Conservation (phyloP, 2,797 vertebrate genomes). For the Manis crassicaudata region DNA sequence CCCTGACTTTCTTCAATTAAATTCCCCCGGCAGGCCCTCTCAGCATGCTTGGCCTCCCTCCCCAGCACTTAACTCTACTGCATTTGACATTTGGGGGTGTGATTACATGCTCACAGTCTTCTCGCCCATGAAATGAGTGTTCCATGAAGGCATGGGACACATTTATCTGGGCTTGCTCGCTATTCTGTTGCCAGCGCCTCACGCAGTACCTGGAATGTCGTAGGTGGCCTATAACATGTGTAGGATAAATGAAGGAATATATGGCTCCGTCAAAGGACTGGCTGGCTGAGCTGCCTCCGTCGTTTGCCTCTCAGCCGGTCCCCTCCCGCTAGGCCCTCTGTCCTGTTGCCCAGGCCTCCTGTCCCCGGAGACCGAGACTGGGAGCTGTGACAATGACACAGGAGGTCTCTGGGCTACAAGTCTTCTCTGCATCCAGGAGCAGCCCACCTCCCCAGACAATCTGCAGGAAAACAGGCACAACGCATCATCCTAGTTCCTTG, state of each 20-base stretch:
- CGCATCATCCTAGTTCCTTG: not conserved
- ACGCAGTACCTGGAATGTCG: not conserved
- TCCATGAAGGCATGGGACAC: fast-evolving
- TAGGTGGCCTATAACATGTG: not conserved
- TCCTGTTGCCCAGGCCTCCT: not conserved
- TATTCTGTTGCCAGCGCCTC: not conserved
- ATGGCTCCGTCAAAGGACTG: not conserved
- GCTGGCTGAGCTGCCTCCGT: not conserved
- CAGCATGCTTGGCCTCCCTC: not conserved
- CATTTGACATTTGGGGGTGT: not conserved
- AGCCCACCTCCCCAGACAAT: not conserved
- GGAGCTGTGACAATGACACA: not conserved
- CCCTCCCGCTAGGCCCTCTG: not conserved
- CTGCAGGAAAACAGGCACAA: not conserved
- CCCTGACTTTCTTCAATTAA: not conserved
- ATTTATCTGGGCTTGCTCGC: not conserved
- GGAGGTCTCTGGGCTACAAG: not conserved
- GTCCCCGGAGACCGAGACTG: not conserved
- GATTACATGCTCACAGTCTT: too few relatives aligned
- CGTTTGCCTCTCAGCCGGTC: not conserved
- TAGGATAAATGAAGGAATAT: not conserved
- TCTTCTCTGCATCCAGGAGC: not conserved
- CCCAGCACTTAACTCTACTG: not conserved
- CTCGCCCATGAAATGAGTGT: not conserved
- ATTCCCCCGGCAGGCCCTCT: not conserved